A percentile compares a stretch with the other conserved stretches of the same genome.
These are phyloP conservation scores for Rissa tridactyla DNA, from an alignment of 2,113 vertebrate species.

Conservation along the genomic window DNA sequence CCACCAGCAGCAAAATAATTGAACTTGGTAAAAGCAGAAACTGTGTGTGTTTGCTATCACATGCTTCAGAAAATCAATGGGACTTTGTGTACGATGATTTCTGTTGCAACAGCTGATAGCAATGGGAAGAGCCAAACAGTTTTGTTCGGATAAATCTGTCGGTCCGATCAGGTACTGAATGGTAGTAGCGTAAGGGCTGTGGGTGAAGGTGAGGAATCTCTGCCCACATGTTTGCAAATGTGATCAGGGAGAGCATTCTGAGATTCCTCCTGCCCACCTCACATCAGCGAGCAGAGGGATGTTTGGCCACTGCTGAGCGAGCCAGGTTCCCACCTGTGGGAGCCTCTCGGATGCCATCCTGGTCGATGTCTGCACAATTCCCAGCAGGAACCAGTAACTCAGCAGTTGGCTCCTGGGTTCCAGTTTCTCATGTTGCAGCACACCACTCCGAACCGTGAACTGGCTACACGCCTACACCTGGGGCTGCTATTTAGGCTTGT, in stretches of 20 bases:
- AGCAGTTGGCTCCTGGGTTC: not conserved
- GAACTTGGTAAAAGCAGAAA: not conserved
- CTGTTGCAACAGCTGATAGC: not conserved
- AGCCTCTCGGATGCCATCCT: not conserved
- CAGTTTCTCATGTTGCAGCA: not conserved
- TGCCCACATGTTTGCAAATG: not conserved
- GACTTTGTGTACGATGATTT: not conserved
- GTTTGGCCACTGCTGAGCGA: not conserved
- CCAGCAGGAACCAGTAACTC: not conserved
- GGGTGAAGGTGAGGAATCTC: not conserved
- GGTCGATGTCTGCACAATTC: fast-evolving
- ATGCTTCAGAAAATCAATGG: not conserved
- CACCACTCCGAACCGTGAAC: fast-evolving
- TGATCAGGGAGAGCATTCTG: not conserved
- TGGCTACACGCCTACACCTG: not conserved
- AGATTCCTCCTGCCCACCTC: not conserved
- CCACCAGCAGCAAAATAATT: not conserved
- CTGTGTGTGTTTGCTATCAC: not conserved
- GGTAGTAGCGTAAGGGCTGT: not conserved
- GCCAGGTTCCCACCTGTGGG: fast-evolving
- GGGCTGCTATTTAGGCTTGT: not conserved
- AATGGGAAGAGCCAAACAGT: not conserved
- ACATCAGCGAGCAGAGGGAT: not conserved
- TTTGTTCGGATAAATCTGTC: not conserved
- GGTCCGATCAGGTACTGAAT: not conserved